Base-by-base conservation (phyloP, 2,888 invertebrate genomes). In the Bugulina stolonifera region DNA sequence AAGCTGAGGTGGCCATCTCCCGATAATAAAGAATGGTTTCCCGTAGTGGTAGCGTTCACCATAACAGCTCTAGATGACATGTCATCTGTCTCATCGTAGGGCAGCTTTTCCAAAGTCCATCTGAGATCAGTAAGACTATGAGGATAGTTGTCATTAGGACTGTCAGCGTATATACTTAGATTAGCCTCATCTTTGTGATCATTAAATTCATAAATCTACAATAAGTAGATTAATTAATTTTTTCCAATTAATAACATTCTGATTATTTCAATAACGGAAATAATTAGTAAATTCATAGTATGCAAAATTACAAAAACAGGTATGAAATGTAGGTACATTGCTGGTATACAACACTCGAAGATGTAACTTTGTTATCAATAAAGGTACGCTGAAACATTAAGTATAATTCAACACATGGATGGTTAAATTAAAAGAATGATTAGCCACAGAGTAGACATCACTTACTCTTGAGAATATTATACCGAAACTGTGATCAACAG, bases 151-250 rank as follows among this genome's bases (percentile, higher is more conserved):
- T 22, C 29, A 25, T 5, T 25, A 25, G 57, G 57, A 57, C 25
- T 10, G 23, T 23, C 23, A 3, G 25, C 23, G 32, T 64, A 64
- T 14, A 10, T 1, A 23, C 58, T 35, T 29, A 72, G 25, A 23
- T 54, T 52, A 1, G 81, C 79, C 18, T 72, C 55, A 72, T 81
- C 80, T 5, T 77, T 27, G 0, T 75, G 75, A 73, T 81, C 81
- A 75, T 80, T 77, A 73, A 80, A 81, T 70, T 81, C 81, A 32
- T 78, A 75, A 23, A 80, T 71, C 80, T 80, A 74, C 5, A 69
- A 27, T 10, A 55, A 52, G 22, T 22, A 52, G 52, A 52, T 10
- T 14, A n/a, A n/a, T n/a, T n/a, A n/a, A n/a, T n/a, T n/a, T n/a
- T n/a, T n/a, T n/a, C n/a, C n/a, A n/a, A n/a, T n/a, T n/a, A n/a